Evolutionary conservation across 2,888 invertebrate species (phyloP).

Genomic region (Pseudococcus jackbeardsleyi): DNA sequence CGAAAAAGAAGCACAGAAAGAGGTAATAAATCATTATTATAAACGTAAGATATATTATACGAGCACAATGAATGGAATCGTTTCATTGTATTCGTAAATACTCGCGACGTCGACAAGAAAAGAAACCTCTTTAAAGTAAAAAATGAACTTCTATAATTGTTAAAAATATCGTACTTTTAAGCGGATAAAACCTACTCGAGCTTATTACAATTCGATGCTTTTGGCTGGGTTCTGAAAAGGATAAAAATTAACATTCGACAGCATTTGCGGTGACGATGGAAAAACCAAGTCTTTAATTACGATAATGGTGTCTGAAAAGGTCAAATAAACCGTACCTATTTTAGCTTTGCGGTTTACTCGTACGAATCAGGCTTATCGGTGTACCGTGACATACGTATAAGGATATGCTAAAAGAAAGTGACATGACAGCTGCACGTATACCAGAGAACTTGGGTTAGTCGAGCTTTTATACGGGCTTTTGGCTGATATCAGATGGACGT

Average conservation of each 20-base stretch:
- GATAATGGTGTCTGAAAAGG: slow-evolving; percentile 38
- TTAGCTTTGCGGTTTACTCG: slow-evolving; percentile 27
- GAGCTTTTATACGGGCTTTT: slow-evolving; percentile 33
- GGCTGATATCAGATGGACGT: slow-evolving; percentile 8
- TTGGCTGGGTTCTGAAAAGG: not conserved
- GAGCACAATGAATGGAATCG: slow-evolving; percentile 10
- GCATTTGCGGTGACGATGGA: not conserved
- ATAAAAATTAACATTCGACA: slow-evolving; percentile 25
- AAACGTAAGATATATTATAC: slow-evolving; percentile 30
- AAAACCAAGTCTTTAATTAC: slow-evolving; percentile 31
- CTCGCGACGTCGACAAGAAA: slow-evolving; percentile 15
- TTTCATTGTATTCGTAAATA: slow-evolving; percentile 53
- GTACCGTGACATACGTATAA: slow-evolving; percentile 2
- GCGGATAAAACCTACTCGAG: not conserved
- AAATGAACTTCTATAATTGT: slow-evolving; percentile 35
- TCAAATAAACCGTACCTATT: slow-evolving; percentile 31
- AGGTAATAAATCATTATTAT: slow-evolving; percentile 52
- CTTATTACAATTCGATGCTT: not conserved
- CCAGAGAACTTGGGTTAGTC: not conserved
- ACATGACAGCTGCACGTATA: slow-evolving; percentile 38
- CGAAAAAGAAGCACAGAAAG: not conserved
- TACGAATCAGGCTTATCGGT: not conserved
- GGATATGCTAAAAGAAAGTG: slow-evolving; percentile 49
- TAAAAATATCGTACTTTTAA: not conserved
- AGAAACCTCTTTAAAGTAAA: slow-evolving; percentile 17